These are phyloP conservation scores for Argya squamiceps DNA, from an alignment of 2,797 vertebrate species.

Conservation along the genomic window DNA sequence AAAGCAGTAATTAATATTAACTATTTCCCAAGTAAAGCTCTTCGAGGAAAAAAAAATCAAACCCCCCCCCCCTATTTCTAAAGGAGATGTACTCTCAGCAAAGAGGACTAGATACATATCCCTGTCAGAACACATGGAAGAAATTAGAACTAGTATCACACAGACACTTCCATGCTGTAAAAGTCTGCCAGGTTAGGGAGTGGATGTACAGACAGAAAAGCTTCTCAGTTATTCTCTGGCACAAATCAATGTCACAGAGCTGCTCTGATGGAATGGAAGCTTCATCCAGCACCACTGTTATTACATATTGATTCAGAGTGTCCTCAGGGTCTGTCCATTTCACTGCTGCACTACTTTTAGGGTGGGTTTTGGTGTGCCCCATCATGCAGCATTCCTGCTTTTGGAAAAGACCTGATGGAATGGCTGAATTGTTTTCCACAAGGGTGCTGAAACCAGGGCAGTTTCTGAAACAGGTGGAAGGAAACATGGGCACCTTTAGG, in stretches of 20 bases:
- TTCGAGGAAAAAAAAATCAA: not conserved
- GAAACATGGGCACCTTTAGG: not conserved
- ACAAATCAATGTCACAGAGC: slow-evolving; percentile 10
- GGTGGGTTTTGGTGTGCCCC: not conserved
- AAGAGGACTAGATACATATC: not conserved
- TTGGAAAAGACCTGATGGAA: not conserved
- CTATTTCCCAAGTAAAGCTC: not conserved
- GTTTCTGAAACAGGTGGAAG: not conserved
- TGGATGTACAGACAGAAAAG: not conserved
- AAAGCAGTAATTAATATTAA: not conserved
- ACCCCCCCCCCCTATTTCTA: not conserved
- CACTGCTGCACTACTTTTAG: not conserved
- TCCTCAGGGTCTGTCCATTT: not conserved
- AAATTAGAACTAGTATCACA: not conserved
- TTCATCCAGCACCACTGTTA: not conserved
- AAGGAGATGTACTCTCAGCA: not conserved
- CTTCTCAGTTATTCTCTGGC: not conserved
- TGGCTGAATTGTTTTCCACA: not conserved
- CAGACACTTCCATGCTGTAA: not conserved
- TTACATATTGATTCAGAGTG: slow-evolving; percentile 3
- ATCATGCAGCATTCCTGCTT: not conserved
- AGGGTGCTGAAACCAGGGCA: not conserved
- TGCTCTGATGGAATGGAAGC: not conserved
- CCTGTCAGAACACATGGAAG: not conserved
- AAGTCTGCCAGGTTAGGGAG: not conserved